These are phyloP conservation scores for Drosophila nigricruria DNA, from an alignment of 2,888 invertebrate genomes.

Conservation along the genomic window DNA sequence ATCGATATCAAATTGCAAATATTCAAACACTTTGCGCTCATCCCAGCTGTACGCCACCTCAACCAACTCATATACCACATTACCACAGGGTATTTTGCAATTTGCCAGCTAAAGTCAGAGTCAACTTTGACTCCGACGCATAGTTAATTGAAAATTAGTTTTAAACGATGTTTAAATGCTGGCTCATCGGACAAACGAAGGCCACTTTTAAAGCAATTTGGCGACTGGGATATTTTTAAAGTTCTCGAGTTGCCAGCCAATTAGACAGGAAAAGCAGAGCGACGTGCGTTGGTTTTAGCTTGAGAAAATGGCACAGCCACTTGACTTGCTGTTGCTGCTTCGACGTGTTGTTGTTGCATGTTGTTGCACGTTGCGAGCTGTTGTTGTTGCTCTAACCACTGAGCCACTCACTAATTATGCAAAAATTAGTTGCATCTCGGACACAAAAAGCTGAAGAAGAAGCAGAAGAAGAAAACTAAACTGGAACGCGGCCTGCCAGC, in stretches of 20 bases:
- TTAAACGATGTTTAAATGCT: slow-evolving; percentile 47
- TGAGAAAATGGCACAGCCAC: slow-evolving; percentile 77
- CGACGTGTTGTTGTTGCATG: slow-evolving; percentile 20
- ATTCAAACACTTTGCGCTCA: neutral
- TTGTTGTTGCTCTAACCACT: slow-evolving; percentile 56
- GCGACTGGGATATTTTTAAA: slow-evolving; percentile 24
- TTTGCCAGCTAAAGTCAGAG: neutral
- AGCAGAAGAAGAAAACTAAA: slow-evolving; percentile 47
- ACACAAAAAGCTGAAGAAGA: slow-evolving; percentile 5
- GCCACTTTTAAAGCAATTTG: slow-evolving; percentile 30
- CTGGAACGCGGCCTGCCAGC: slow-evolving; percentile 64
- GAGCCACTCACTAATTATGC: slow-evolving; percentile 78
- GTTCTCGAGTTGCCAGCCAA: slow-evolving; percentile 51
- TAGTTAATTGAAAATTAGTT: slow-evolving; percentile 28
- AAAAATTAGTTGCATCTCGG: slow-evolving; percentile 68
- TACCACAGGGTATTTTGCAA: neutral
- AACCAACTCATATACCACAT: too few species aligned
- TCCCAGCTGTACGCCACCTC: neutral
- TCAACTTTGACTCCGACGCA: neutral
- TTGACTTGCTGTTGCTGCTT: slow-evolving; percentile 62
- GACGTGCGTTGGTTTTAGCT: slow-evolving; percentile 55
- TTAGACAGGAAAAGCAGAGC: slow-evolving; percentile 56
- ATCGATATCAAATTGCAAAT: neutral
- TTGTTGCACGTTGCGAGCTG: slow-evolving; percentile 22
- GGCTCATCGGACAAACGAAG: slow-evolving; percentile 17